Base-by-base conservation (phyloP, 2,888 invertebrate genomes). In the Amphipyra tragopoginis region DNA sequence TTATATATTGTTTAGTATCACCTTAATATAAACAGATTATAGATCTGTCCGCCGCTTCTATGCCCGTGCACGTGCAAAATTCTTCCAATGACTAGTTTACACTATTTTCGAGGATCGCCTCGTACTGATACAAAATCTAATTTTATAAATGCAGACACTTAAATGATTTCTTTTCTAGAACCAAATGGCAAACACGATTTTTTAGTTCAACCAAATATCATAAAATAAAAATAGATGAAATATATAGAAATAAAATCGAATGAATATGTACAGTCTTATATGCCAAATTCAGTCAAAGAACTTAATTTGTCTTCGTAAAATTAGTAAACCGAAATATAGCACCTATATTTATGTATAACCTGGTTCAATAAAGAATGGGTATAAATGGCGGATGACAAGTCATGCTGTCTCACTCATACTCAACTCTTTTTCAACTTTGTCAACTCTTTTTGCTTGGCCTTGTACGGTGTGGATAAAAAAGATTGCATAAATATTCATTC, bases 251-350 rank as follows among this genome's bases (percentile, higher is more conserved):
- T 49, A 44, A 51, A 67, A 29, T 65, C 38, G 15, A 59, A 56
- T 57, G 40, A 53, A 59, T 57, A 71, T 65, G 33, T 69, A 69
- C 75, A 77, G 77, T 77, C 77, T 75, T 75, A 63, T 60, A 58
- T 34, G 51, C 43, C 61, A 72, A 72, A 72, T 75, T 67, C 69
- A 60, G 51, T 70, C 57, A 56, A n/a, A 58, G 57, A 65, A 77
- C 42, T 73, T 61, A 47, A 56, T 60, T 66, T 62, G 43, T 72
- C 64, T 73, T 53, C 54, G 9, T 43, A 36, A 51, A 34, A 53
- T 54, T 60, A 54, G 48, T 65, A 57, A 53, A 50, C 21, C 48
- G 29, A 51, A 72, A 62, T 42, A 56, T 47, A 56, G 14, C 48
- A 39, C 36, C 38, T 58, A 52, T 58, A 34, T 48, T 39, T 15